Conservation (phyloP, 2,113 vertebrate genomes). For the Hippocampus barbouri region DNA sequence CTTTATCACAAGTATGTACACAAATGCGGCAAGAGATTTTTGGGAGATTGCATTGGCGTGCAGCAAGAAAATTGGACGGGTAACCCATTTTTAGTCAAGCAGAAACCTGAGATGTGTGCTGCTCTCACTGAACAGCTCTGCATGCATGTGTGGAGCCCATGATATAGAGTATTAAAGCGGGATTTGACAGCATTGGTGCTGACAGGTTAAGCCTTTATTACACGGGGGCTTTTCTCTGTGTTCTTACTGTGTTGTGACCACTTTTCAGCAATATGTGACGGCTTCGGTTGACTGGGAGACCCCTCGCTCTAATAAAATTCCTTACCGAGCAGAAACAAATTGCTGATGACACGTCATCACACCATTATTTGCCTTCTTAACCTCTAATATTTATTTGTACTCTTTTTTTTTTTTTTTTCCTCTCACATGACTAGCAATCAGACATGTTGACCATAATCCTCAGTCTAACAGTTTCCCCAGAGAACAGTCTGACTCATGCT, state of each 20-base stretch:
- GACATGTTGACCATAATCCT: conserved; percentile 4
- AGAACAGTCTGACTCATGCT: conserved; percentile 18
- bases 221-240: conserved; percentile 27
- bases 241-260: conserved; percentile 40
- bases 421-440: conserved; percentile 6
- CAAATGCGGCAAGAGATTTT: conserved; percentile 30
- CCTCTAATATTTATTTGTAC: conserved; percentile 4
- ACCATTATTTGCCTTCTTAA: conserved; percentile 9
- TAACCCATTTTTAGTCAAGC: not conserved
- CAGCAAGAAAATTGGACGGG: conserved; percentile 22
- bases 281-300: conserved; percentile 8
- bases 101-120: conserved; percentile 2
- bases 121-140: conserved; percentile 18
- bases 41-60: conserved; percentile 31
- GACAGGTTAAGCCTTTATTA: conserved; percentile 63
- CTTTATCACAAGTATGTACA: conserved; percentile 11
- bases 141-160: conserved; percentile 16
- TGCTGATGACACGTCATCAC: conserved; percentile 4
- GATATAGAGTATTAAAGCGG: conserved; percentile 28
- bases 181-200: conserved; percentile 53
- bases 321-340: conserved; percentile 13
- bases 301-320: conserved; percentile 7
- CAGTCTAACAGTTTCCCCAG: not conserved
- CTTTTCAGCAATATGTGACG: conserved; percentile 36
- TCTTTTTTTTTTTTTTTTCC: not conserved